phyloP scores from a whole-genome alignment of 2,888 invertebrate genomes.

The Sarcophaga caerulescens region DNA sequence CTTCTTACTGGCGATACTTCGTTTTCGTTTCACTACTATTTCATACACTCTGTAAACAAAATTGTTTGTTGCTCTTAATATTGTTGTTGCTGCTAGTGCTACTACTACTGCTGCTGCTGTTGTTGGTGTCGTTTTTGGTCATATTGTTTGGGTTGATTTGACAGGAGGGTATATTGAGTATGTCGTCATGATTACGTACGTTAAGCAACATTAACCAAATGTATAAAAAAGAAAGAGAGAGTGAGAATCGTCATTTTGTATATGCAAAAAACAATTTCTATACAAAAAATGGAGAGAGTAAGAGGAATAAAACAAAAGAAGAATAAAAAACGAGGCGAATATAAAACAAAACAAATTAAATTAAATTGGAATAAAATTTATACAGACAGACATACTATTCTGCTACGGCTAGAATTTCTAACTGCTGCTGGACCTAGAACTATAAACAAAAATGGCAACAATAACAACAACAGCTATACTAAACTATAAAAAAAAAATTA shows the following conservation, averaged over 20 bases:
- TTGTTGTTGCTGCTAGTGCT: not conserved
- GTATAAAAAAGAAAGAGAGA: constrained; percentile 10
- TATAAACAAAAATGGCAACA: constrained; percentile 24
- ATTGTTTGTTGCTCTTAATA: not conserved
- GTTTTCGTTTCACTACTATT: constrained; percentile 40
- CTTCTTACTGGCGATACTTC: constrained; percentile 48
- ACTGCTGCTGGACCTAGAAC: constrained; percentile 40
- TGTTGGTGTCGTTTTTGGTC: not conserved
- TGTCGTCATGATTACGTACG: constrained; percentile 57
- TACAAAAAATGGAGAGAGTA: constrained; percentile 16
- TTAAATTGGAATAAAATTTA: constrained; percentile 40
- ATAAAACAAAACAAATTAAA: constrained; percentile 32
- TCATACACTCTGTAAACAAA: constrained; percentile 7
- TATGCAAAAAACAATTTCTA: too few species aligned
- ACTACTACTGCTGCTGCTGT: too few species aligned
- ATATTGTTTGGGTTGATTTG: constrained; percentile 62
- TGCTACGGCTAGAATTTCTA: constrained; percentile 28
- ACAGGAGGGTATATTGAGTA: constrained; percentile 22
- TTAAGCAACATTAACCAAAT: constrained; percentile 43
- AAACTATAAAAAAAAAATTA: constrained; percentile 5
- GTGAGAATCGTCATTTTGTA: not conserved
- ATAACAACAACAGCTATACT: constrained; percentile 13
- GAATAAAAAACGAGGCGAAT: constrained; percentile 3
- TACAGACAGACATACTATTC: not conserved
- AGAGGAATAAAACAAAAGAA: constrained; percentile 17